A percentile compares a stretch with the other conserved stretches of the same genome.
phyloP scores from a whole-genome alignment of 1,140 invertebrate species.

The Scaptomyza graminum region DNA sequence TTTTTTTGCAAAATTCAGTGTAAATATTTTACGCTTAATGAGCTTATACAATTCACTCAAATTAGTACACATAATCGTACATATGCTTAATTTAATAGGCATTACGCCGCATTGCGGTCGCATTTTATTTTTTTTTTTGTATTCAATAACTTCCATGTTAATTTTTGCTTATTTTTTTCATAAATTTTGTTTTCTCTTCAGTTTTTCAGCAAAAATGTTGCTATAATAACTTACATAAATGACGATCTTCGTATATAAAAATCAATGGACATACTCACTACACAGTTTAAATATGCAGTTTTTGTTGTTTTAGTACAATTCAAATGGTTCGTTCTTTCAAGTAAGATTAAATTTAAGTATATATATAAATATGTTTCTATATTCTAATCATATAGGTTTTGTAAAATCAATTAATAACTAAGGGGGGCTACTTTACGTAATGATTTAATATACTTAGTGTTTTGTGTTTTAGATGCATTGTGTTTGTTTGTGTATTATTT shows the following conservation, averaged over 20 bases:
- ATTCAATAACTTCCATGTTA: slow-evolving; percentile 25
- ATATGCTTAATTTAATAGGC: slow-evolving; percentile 78
- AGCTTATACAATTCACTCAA: slow-evolving; percentile 65
- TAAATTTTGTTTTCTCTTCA: slow-evolving; percentile 11
- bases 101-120: slow-evolving; percentile 45
- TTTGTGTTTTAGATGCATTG: slow-evolving; percentile 18
- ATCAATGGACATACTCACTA: slow-evolving; percentile 57
- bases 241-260: slow-evolving; percentile 53
- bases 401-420: slow-evolving; percentile 73
- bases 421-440: slow-evolving; percentile 71
- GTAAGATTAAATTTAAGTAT: slow-evolving; percentile 47
- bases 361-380: slow-evolving; percentile 51
- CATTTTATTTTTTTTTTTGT: slow-evolving; percentile 31
- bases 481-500: slow-evolving; percentile 28
- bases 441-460: slow-evolving; percentile 63
- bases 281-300: slow-evolving; percentile 20
- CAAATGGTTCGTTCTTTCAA: slow-evolving; percentile 46
- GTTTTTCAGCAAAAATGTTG: slow-evolving; percentile 51
- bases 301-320: slow-evolving; percentile 41
- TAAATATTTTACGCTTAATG: slow-evolving; percentile 64
- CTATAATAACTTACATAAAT: slow-evolving; percentile 58
- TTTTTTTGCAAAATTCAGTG: slow-evolving; percentile 57
- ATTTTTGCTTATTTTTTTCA: too few relatives aligned
- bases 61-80: slow-evolving; percentile 48
- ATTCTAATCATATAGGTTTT: slow-evolving; percentile 53